Evolutionary conservation across 2,888 invertebrate genomes (phyloP), one percentile per base, ranked within the genome.

Genomic region (Julus scandinavius): DNA sequence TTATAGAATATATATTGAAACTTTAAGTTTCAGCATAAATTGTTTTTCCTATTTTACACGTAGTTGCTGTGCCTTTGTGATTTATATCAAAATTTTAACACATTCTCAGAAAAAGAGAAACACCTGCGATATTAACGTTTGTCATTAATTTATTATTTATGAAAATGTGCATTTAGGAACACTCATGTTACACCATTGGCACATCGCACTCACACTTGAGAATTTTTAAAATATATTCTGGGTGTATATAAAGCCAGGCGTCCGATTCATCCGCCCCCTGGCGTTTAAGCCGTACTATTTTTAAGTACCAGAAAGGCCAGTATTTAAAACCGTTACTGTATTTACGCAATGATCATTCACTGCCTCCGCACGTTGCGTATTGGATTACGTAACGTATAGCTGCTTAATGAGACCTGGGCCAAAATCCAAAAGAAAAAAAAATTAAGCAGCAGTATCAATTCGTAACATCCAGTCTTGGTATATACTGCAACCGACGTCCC

Each of bases 391-490:
- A 80, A 80, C 15, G 38, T 40, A 29, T 29, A 9, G 80, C 38
- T 80, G 38, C 80, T 80, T 80, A 80, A 80, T 80, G 80, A 80
- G 80, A 29, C 80, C 80, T 80, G 80, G 80, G 38, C 80, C 38
- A 4, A 29, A 80, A 80, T 80, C 80, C 80, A 40, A 15, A 38
- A n/a, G n/a, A 38, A 29, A 80, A 38, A 38, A 72, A 72, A 7
- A 38, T 11, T 80, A 80, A 80, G 80, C 80, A 38, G 80, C 80
- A 40, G 80, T 80, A 80, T 80, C 80, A 80, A 40, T 80, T 80
- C 38, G 80, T 13, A 80, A 80, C 80, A 80, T 72, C 20, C 63
- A 72, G 20, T 72, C 20, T 20, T 72, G 63, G 17, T 72, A 20
- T 29, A 29, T 20, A 72, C 20, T 72, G 63, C 20, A 72, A 7